Conservation (phyloP, 2,113 vertebrate genomes). For the Laticauda laticaudata region DNA sequence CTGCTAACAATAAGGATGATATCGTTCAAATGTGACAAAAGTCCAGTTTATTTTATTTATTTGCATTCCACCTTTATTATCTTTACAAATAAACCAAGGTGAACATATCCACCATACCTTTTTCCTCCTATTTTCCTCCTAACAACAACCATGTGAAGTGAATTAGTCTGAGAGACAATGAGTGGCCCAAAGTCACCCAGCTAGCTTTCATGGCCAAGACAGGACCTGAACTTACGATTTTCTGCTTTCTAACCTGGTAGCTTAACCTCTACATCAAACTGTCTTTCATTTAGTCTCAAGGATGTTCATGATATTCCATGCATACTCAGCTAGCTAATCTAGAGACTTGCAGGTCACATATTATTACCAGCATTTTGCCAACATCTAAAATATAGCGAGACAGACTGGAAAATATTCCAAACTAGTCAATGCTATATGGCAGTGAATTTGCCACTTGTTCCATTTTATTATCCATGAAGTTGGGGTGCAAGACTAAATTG, state of each 20-base stretch:
- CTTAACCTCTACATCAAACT: background rate
- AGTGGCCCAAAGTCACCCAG: background rate
- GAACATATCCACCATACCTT: background rate
- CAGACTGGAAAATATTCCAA: background rate
- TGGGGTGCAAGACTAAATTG: background rate
- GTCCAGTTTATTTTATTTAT: background rate
- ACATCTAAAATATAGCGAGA: background rate
- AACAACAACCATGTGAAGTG: background rate
- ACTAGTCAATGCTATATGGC: background rate
- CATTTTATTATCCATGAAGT: background rate
- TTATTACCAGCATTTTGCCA: too few species aligned
- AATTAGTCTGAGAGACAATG: background rate
- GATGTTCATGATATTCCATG: background rate
- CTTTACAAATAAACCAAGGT: background rate
- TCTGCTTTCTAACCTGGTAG: background rate
- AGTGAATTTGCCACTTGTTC: background rate
- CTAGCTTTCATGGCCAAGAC: background rate
- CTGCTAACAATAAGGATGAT: background rate
- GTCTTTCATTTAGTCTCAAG: background rate
- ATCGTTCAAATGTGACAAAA: background rate
- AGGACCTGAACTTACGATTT: background rate
- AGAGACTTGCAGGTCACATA: too few species aligned
- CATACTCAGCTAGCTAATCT: background rate
- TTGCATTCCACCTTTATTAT: background rate
- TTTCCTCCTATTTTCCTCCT: background rate